These are phyloP conservation scores for Anarsia innoxiella DNA, from an alignment of 2,888 invertebrate genomes.

Conservation along the genomic window DNA sequence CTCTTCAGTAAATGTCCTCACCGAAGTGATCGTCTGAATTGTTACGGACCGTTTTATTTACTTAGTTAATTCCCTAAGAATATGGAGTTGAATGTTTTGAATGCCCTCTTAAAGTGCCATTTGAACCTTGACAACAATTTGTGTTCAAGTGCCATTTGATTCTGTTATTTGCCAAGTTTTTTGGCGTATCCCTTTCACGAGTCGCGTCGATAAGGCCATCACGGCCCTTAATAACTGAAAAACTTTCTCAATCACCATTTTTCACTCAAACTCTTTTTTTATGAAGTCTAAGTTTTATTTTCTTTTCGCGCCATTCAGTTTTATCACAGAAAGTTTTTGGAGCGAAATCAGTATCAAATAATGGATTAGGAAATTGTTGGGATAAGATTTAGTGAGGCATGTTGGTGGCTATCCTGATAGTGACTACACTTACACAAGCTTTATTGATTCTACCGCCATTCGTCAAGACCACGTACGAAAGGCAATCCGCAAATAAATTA, in stretches of 20 bases:
- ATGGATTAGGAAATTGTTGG: no score
- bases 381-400: no score
- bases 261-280: background rate
- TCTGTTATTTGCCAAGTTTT: background rate
- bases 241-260: slow-evolving; percentile 1
- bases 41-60: slow-evolving; percentile 41
- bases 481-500: slow-evolving; percentile 42
- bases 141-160: background rate
- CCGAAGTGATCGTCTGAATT: slow-evolving; percentile 49
- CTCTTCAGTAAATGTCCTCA: slow-evolving; percentile 53
- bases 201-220: no score
- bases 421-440: slow-evolving; percentile 31
- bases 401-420: no score
- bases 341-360: no score
- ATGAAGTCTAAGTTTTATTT: background rate
- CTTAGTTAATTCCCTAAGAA: slow-evolving; percentile 24
- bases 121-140: slow-evolving; percentile 1
- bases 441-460: slow-evolving; percentile 44
- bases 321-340: no score
- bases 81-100: slow-evolving; percentile 13
- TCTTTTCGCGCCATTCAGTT: no score
- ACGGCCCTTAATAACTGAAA: background rate
- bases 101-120: slow-evolving; percentile 3
- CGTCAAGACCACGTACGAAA: slow-evolving; percentile 36
- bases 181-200: background rate